Base-by-base conservation (phyloP, 2,113 vertebrate species). In the Thamnaconus septentrionalis region DNA sequence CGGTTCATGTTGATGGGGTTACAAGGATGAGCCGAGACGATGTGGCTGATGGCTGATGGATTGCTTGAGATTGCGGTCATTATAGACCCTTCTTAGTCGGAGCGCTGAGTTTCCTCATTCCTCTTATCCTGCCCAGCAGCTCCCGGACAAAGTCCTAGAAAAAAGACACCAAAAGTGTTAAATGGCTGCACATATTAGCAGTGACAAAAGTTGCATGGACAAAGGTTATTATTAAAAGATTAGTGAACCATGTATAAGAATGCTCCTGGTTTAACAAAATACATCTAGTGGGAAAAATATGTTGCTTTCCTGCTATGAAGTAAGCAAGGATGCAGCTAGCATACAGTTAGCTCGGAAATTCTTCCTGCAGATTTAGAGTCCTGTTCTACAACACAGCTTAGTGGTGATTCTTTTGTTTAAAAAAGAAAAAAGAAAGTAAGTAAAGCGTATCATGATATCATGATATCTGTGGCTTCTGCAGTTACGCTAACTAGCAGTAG, bases 51-150 rank as follows among this genome's bases (percentile, higher is more conserved):
- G 75, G 67, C 44, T 65, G 78, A 47, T 66, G 43, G 69, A 61
- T 66, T 31, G 71, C 65, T 43, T 48, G 70, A 49, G 49, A 51
- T 8, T 53, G n/a, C 75, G 41, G 78, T 80, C 74, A 89, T 95
- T 94, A 98, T 94, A 95, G 82, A 75, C 91, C 91, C 89, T 98
- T 98, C 92, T 96, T 98, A 69, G 94, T 94, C 1, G 97, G 95
- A 64, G 96, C 94, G 53, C 94, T 95, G 79, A 98, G 92, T 89
- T 97, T 98, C 69, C 95, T 93, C 97, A 98, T 98, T 83, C 96
- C 97, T 92, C 93, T 95, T 94, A 98, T 96, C 90, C 95, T 94
- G 84, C 91, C 90, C 58, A 98, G 93, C 86, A 98, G 90, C 84
- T 98, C 96, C 74, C 93, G 94, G 82, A 98, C 94, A 84, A 98